phyloP scores from a whole-genome alignment of 2,888 invertebrate species.

The Actias luna region DNA sequence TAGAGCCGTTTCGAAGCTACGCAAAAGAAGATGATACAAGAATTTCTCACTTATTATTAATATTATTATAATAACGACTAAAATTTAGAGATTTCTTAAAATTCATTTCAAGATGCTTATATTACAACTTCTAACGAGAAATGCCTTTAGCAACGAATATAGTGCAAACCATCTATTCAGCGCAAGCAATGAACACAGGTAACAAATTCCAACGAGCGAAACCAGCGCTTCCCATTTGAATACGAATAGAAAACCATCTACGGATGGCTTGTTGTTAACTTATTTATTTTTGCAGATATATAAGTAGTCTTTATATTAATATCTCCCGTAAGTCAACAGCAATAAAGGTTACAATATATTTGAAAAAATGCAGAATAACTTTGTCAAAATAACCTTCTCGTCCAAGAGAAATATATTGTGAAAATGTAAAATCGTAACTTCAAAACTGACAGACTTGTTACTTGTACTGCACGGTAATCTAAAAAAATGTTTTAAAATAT shows the following conservation, averaged over 20 bases:
- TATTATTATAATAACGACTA: too few relatives aligned
- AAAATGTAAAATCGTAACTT: slow-evolving; percentile 20
- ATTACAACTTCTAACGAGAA: background rate
- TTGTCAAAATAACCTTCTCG: slow-evolving; percentile 13
- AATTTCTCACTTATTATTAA: too few relatives aligned
- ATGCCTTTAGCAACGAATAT: background rate
- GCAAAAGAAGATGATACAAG: too few relatives aligned
- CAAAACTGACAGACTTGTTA: slow-evolving; percentile 11
- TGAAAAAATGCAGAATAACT: background rate
- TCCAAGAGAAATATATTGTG: slow-evolving; percentile 22
- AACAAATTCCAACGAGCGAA: slow-evolving; percentile 5
- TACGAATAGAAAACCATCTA: slow-evolving; percentile 26
- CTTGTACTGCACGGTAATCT: background rate
- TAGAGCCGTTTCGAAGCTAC: too few relatives aligned
- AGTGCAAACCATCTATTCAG: slow-evolving; percentile 4
- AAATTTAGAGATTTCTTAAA: too few relatives aligned
- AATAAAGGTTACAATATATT: background rate
- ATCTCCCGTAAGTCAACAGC: background rate
- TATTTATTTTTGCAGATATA: slow-evolving; percentile 3
- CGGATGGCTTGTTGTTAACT: slow-evolving; percentile 13
- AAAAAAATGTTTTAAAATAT: background rate
- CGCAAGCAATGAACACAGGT: slow-evolving; percentile 2
- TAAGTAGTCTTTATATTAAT: background rate
- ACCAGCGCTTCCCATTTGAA: slow-evolving; percentile 23
- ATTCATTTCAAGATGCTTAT: too few relatives aligned